Percentiles rank a stretch among this genome's conserved stretches.
Conservation (phyloP, 2,888 invertebrate genomes). For the Mimachlamys varia region DNA sequence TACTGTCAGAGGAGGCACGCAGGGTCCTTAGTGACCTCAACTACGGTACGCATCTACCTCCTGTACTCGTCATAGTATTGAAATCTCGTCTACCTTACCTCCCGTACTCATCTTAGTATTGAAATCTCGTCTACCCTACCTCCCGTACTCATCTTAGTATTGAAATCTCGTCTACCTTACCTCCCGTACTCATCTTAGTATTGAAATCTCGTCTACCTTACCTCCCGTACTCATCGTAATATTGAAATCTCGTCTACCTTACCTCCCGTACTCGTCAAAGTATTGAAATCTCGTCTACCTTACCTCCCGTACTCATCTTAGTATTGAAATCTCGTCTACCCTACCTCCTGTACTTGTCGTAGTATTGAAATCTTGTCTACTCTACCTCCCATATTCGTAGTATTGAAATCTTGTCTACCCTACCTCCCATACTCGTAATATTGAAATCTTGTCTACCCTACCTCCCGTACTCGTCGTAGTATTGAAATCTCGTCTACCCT, state of each 20-base stretch:
- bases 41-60: constrained; percentile 49
- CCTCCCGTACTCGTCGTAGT: background rate
- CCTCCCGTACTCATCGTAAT: too few relatives aligned
- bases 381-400: background rate
- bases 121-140: background rate
- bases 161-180: background rate
- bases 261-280: background rate
- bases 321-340: background rate
- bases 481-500: too few relatives aligned
- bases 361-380: background rate
- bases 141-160: background rate
- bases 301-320: background rate
- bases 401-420: too few relatives aligned
- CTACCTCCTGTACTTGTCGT: background rate
- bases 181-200: background rate
- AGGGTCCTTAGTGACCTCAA: constrained; percentile 67
- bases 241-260: background rate
- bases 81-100: background rate
- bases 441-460: too few relatives aligned
- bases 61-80: background rate
- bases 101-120: background rate
- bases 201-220: background rate
- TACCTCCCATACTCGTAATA: too few relatives aligned
- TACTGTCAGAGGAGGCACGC: constrained; percentile 67
- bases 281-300: background rate